Base-by-base conservation (phyloP, 2,888 invertebrate species). In the Andrena bicolor region DNA sequence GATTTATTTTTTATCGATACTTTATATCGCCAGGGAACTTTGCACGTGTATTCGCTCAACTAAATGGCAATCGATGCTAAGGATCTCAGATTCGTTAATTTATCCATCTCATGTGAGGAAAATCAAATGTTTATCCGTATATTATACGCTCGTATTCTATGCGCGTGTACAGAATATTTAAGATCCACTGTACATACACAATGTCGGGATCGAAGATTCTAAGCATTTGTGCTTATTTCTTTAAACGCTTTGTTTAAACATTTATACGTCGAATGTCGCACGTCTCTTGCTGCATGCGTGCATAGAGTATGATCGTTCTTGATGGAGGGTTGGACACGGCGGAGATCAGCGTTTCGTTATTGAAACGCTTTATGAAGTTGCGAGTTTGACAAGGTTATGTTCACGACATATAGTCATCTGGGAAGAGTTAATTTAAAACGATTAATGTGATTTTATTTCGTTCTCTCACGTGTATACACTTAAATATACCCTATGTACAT, bases 71-170 rank as follows among this genome's bases (percentile, higher is more conserved):
- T 65, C 30, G 73, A 82, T 76, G 80, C 69, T 85, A 83, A 80
- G 81, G 87, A 87, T 87, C 87, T 87, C 85, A 76, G 63, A 80
- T 61, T 78, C 63, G 53, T 76, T 77, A 79, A 58, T 69, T 66
- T 84, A 75, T 84, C 60, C 26, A 56, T 70, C 26, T 51, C 23
- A 10, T 41, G 53, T 56, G 26, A 51, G 64, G 30, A 60, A 65
- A 77, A 56, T 72, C 10, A 72, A 81, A 72, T 63, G 61, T 65
- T 81, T 70, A 8, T 74, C 60, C 35, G 53, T 75, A 53, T 13
- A 32, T 66, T 56, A 26, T 4, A 10, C 23, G 13, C 8, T 61
- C 51, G 28, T 35, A 32, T 53, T 30, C 10, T 75, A 65, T 35
- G 60, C 35, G 63, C 20, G 53, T 32, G 61, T 63, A 23, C 48